Evolutionary conservation across 2,888 invertebrate genomes (phyloP), one percentile per base, ranked within the genome.

Genomic region (Drosophila putrida): DNA sequence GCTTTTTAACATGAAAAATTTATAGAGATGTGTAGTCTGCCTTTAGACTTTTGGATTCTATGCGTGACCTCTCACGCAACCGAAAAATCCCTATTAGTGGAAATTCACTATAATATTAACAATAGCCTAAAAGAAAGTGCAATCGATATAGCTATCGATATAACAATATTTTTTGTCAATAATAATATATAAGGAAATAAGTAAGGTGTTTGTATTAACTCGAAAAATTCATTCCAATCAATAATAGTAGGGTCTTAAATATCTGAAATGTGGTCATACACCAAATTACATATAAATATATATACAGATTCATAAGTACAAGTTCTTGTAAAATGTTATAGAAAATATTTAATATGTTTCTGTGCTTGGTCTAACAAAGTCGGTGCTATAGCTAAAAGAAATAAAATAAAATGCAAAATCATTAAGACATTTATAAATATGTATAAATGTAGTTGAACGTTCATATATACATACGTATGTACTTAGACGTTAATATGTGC

Each of bases 101-200:
- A 20, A 20, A 20, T 20, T 20, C 20, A 20, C 20, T 20, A 3
- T 20, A 3, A 20, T 3, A 20, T 20, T 20, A 20, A 20, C 0
- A 31, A 31, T 31, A 31, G 8, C 8, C 6, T 8, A 43, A 43
- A 43, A 5, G 4, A 25, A 15, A 11, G 6, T 25, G 11, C n/a
- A 6, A 43, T 43, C 43, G 43, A 43, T 43, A 27, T 2, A 11
- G 25, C 4, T 43, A 27, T 43, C 43, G 43, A 43, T 43, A 38
- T 1, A 38, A 38, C 4, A 43, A 10, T 20, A 9, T 41, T 41
- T 43, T 43, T 31, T 31, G 46, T 47, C 13, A 47, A 47, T 15
- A 25, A 43, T 11, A 47, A 47, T 20, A 49, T 20, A 25, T 10
- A 15, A 49, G 49, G 49, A 35, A n/a, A 43, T 11, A n/a, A 43